A percentile compares a stretch with the other conserved stretches of the same genome.
These are phyloP conservation scores for Heterocephalus glaber DNA, from an alignment of 2,113 vertebrate species.

Conservation along the genomic window DNA sequence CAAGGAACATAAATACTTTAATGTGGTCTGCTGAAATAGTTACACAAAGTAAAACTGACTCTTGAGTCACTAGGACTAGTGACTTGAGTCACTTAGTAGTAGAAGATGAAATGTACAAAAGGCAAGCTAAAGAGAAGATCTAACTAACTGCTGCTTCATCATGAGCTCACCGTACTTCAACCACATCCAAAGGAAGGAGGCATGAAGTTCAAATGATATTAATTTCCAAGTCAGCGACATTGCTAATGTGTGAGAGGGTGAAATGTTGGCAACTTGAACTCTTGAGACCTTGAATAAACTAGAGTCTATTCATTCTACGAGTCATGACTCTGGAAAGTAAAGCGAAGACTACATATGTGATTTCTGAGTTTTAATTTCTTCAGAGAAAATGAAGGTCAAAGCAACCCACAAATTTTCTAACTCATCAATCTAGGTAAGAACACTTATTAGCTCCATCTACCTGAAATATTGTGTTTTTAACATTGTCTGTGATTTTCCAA, in stretches of 20 bases:
- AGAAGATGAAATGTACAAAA: slow-evolving; percentile 63
- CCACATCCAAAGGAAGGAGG: slow-evolving; percentile 74
- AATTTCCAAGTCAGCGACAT: slow-evolving; percentile 74
- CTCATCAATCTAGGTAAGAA: slow-evolving; percentile 45
- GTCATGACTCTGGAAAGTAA: slow-evolving; percentile 62
- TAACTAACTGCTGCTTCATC: slow-evolving; percentile 58
- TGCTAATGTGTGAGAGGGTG: slow-evolving; percentile 69
- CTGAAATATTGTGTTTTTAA: slow-evolving; percentile 51
- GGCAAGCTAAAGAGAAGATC: slow-evolving; percentile 47
- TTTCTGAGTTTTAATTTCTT: slow-evolving; percentile 68
- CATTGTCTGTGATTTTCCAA: slow-evolving; percentile 33
- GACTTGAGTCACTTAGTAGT: slow-evolving; percentile 51
- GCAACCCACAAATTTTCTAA: slow-evolving; percentile 51
- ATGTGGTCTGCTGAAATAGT: slow-evolving; percentile 74
- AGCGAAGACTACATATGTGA: not conserved
- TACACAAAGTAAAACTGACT: slow-evolving; percentile 57
- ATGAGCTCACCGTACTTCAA: slow-evolving; percentile 67
- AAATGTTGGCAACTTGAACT: slow-evolving; percentile 79
- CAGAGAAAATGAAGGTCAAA: slow-evolving; percentile 62
- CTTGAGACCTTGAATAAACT: slow-evolving; percentile 72
- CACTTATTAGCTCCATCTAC: slow-evolving; percentile 50
- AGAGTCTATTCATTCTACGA: slow-evolving; percentile 66
- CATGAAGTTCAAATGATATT: slow-evolving; percentile 73
- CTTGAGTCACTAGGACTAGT: slow-evolving; percentile 70
- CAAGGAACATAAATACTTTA: slow-evolving; percentile 72